Evolutionary conservation across 2,888 invertebrate genomes (phyloP).

Genomic region (Oxycera nigricornis): DNA sequence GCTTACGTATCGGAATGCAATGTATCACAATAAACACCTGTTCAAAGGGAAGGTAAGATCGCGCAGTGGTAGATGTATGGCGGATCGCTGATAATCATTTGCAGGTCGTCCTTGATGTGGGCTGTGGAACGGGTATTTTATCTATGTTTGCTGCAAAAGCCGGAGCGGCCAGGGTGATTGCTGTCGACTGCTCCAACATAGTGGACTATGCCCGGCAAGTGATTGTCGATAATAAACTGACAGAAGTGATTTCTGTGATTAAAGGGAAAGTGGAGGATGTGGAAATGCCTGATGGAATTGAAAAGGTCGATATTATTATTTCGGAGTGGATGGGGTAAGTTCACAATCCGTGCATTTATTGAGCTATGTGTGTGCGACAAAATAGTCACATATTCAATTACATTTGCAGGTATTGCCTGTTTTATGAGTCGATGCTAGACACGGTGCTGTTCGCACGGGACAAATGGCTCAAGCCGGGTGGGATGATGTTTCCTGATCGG

Average conservation of each 20-base stretch:
- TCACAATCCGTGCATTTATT: not conserved
- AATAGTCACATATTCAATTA: no score
- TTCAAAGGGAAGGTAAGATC: slow-evolving; percentile 82
- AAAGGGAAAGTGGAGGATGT: slow-evolving; percentile 96
- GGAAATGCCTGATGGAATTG: slow-evolving; percentile 85
- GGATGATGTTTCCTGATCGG: slow-evolving; percentile 92
- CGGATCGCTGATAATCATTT: not conserved
- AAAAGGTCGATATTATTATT: slow-evolving; percentile 91
- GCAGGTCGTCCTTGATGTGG: slow-evolving; percentile 91
- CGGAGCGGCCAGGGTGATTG: slow-evolving; percentile 93
- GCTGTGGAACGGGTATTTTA: slow-evolving; percentile 98
- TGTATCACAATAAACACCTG: slow-evolving; percentile 99
- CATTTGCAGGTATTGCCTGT: slow-evolving; percentile 73
- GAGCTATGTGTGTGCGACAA: no score
- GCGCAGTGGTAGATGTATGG: slow-evolving; percentile 33
- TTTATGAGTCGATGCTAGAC: slow-evolving; percentile 99
- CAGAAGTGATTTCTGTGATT: slow-evolving; percentile 81
- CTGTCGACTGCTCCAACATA: slow-evolving; percentile 98
- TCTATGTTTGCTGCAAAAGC: slow-evolving; percentile 99
- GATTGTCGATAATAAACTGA: slow-evolving; percentile 82
- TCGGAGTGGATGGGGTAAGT: slow-evolving; percentile 82
- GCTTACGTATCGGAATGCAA: slow-evolving; percentile 96
- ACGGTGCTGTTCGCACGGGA: slow-evolving; percentile 98
- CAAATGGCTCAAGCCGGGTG: slow-evolving; percentile 93
- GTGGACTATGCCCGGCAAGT: slow-evolving; percentile 97